These are phyloP conservation scores for Rhynchonycteris naso DNA, from an alignment of 2,797 vertebrate genomes.

Conservation along the genomic window DNA sequence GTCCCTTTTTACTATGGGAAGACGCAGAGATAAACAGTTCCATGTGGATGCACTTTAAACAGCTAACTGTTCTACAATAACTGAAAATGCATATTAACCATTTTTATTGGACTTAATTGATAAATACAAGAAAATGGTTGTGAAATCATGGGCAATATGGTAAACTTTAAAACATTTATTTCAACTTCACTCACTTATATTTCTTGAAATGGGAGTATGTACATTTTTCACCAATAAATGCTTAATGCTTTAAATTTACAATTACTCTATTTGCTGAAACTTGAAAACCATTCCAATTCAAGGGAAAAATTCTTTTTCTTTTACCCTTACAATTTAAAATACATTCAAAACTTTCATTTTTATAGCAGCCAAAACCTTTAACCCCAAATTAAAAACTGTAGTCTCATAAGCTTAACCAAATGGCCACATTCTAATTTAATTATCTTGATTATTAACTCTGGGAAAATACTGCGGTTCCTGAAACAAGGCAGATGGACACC, in stretches of 20 bases:
- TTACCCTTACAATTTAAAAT: slow-evolving; percentile 69
- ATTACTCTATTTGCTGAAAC: slow-evolving; percentile 43
- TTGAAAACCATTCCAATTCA: slow-evolving; percentile 42
- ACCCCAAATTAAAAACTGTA: slow-evolving; percentile 51
- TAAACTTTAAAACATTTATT: slow-evolving; percentile 73
- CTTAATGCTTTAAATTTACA: slow-evolving; percentile 70
- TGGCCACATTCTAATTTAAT: not conserved
- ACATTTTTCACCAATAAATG: slow-evolving; percentile 70
- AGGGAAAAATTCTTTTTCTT: not conserved
- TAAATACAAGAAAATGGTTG: slow-evolving; percentile 44
- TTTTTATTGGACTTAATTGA: slow-evolving; percentile 61
- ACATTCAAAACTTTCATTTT: slow-evolving; percentile 74
- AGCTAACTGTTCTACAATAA: not conserved
- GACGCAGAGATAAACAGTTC: not conserved
- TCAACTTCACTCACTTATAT: slow-evolving; percentile 29
- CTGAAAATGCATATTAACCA: not conserved
- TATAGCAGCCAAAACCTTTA: slow-evolving; percentile 57
- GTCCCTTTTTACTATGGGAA: not conserved
- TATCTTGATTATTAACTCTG: slow-evolving; percentile 26
- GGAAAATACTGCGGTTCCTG: not conserved
- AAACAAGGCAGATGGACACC: not conserved
- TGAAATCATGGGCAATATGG: slow-evolving; percentile 54
- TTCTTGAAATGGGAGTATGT: slow-evolving; percentile 65
- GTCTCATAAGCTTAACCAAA: slow-evolving; percentile 43
- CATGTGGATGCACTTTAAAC: not conserved